Evolutionary conservation across 1,140 invertebrate species (phyloP).

Genomic region (Phocides pigmalion): DNA sequence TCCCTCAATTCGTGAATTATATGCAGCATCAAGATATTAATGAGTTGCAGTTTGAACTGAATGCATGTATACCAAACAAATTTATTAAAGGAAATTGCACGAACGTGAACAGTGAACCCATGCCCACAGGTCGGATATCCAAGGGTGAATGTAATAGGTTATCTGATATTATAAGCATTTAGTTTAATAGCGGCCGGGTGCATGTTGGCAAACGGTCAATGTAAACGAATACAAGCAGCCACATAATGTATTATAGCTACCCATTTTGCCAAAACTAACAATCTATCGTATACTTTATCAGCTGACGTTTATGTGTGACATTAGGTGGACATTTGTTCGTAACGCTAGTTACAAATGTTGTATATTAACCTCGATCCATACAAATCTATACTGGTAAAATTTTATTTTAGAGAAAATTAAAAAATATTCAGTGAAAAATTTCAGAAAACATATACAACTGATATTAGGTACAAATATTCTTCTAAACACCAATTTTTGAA

Average conservation of each 20-base stretch:
- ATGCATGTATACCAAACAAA: not conserved
- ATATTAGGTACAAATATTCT: no score
- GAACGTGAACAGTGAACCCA: no score
- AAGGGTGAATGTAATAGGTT: slow-evolving; percentile 14
- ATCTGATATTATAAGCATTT: slow-evolving; percentile 28
- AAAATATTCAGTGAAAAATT: no score
- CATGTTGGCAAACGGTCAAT: slow-evolving; percentile 35
- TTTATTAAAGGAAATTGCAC: not conserved
- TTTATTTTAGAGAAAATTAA: not conserved
- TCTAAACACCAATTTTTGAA: no score
- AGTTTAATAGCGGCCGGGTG: slow-evolving; percentile 21
- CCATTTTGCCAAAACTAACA: slow-evolving; percentile 19
- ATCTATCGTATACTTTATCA: slow-evolving; percentile 21
- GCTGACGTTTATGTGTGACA: slow-evolving; percentile 21
- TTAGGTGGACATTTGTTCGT: slow-evolving; percentile 17
- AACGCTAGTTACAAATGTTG: slow-evolving; percentile 11
- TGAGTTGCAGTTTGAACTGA: not conserved
- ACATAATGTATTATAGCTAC: slow-evolving; percentile 20
- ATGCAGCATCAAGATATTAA: not conserved
- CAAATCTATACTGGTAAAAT: not conserved
- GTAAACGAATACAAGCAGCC: slow-evolving; percentile 23
- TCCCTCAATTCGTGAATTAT: no score
- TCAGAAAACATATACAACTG: no score
- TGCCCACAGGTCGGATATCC: not conserved
- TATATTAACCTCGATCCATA: slow-evolving; percentile 24